Base-by-base conservation (phyloP, 1,140 invertebrate genomes). In the Mycetomoellerius zeteki region DNA sequence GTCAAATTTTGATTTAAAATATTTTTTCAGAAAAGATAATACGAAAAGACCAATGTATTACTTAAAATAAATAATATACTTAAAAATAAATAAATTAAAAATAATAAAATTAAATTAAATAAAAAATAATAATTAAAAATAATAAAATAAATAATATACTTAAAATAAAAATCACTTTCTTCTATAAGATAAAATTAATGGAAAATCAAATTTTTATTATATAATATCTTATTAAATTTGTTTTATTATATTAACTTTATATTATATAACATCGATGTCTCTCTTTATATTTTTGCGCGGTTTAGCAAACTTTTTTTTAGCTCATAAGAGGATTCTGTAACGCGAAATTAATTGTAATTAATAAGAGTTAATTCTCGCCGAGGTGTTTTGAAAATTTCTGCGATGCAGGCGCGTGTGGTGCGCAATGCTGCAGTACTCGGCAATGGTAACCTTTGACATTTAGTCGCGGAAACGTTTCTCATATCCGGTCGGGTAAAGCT, bases 391-490 rank as follows among this genome's bases (percentile, higher is more conserved):
- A 19, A 60, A 50, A 62, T 84, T 60, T 75, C 12, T 37, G 24
- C 12, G 65, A 65, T 37, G n/a, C 30, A 16, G 21, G 30, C 24
- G 14, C 30, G 10, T 33, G 14, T 12, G 47, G 47, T 14, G 16
- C 27, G 30, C 67, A 27, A 37, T 47, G 52, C 52, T 54, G 80
- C 67, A 82, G 14, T 50, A 56, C 47, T n/a, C 47, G 24, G 60
- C n/a, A 50, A 65, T 72, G 52, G 67, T 62, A 56, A 84, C 80
- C 69, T 24, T 0, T 73, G 80, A 84, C 80, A 84, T 84, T 84
- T 75, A 21, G 24, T 30, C 69, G 52, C 52, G 78, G 78, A 58
- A 43, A 72, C 52, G 69, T 50, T 73, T 50, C 69, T 84, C 69
- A 60, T 84, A 60, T 84, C 69, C 80, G 69, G 37, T 24, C 4